Evolutionary conservation across 2,797 vertebrate species (phyloP), one percentile per base, ranked within the genome.

Genomic region (Eptatretus atami): DNA sequence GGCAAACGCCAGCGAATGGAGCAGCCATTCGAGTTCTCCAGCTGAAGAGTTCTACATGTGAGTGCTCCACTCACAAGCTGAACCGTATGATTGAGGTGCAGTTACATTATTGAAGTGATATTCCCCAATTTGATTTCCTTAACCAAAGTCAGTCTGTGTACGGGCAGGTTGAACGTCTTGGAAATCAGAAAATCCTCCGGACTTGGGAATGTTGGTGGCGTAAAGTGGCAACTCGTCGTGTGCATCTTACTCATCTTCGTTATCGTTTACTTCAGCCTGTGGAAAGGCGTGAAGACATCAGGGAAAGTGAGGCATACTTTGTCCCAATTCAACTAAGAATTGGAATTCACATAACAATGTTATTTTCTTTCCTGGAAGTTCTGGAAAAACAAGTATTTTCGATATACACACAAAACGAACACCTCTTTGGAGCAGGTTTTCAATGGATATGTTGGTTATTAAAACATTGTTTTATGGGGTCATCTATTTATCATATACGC

Each of bases 31-130:
- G 68, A 81, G 69, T 9, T 99, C 92, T 2, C 90, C 92, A 0
- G 88, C 86, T 9, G 84, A 99, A 76, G 92, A 99, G 77, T 99
- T 99, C 79, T 99, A 95, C 78, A 83, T 75, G 92, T 98, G 84
- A 86, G 92, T 83, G 77, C 76, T 75, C 31, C 31, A 44, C 31
- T 44, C 31, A 44, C 31, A 3, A 4, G 6, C 31, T 4, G 3
- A 4, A 44, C 31, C 6, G 31, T 3, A 44, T 5, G 31, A 44
- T 44, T 44, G 6, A 8, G 31, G 31, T 44, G 31, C 31, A 8
- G 4, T 44, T 44, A 44, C 31, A 4, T 44, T 44, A 44, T 44
- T 8, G 31, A 44, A 44, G 31, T 44, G 31, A 44, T 44, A 8
- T 19, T 44, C 31, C 31, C 4, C 6, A 8, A 44, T 44, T 44